Evolutionary conservation across 2,113 vertebrate species (phyloP).

Genomic region (Osmerus eperlanus): DNA sequence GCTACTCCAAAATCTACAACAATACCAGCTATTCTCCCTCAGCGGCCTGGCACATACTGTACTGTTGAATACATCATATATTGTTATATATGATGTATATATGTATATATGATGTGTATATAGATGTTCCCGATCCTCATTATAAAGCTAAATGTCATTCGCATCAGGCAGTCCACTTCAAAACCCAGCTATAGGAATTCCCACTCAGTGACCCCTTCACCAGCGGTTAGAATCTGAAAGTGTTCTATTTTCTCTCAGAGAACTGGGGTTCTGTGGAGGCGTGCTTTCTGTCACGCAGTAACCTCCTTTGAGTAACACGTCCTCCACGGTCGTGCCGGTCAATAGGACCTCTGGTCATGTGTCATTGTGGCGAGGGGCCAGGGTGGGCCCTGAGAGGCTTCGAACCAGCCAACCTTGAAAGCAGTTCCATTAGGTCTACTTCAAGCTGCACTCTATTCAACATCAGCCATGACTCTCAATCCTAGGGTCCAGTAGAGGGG

Average conservation of each 20-base stretch:
- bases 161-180: constrained; percentile 45
- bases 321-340: constrained; percentile 35
- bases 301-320: constrained; percentile 53
- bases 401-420: constrained; percentile 61
- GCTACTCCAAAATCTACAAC: not conserved
- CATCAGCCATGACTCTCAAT: constrained; percentile 39
- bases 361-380: constrained; percentile 52
- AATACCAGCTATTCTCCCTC: no score
- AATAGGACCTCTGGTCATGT: constrained; percentile 47
- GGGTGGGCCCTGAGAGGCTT: constrained; percentile 34
- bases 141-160: constrained; percentile 48
- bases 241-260: constrained; percentile 48
- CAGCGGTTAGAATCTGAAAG: constrained; percentile 32
- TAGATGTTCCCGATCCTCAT: constrained; percentile 17
- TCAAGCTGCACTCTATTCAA: constrained; percentile 55
- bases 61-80: no score
- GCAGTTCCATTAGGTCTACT: constrained; percentile 51
- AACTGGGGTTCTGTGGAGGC: constrained; percentile 43
- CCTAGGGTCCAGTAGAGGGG: constrained; percentile 29
- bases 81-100: no score
- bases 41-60: no score
- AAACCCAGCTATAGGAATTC: constrained; percentile 45
- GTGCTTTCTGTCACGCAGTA: constrained; percentile 46
- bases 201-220: constrained; percentile 44
- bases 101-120: no score